These are phyloP conservation scores for Coelinius sp. DNA, from an alignment of 2,888 invertebrate genomes.

Conservation along the genomic window DNA sequence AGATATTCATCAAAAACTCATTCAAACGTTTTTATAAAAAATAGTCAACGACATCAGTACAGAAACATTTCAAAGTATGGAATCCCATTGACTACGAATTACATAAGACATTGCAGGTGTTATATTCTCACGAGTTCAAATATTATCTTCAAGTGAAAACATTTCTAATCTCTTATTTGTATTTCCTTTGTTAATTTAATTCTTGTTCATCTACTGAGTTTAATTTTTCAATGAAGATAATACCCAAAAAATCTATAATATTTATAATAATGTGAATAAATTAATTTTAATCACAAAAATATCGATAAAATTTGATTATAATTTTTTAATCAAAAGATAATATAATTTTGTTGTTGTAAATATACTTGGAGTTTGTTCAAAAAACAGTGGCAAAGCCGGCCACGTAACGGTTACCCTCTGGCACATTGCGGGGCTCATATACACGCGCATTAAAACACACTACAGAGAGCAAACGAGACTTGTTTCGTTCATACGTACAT, in stretches of 20 bases:
- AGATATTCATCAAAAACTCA: no score
- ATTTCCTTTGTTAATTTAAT: neutral
- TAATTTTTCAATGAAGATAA: neutral
- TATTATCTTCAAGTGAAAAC: slow-evolving; percentile 5
- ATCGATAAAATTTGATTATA: no score
- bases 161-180: neutral
- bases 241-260: no score
- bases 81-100: neutral
- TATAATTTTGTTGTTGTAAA: slow-evolving; percentile 37
- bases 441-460: slow-evolving; percentile 29
- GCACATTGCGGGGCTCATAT: slow-evolving; percentile 15
- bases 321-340: slow-evolving; percentile 1
- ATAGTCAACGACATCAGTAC: slow-evolving; percentile 7
- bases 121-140: slow-evolving; percentile 13
- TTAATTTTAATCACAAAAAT: no score
- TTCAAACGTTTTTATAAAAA: neutral
- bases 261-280: no score
- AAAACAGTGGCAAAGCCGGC: slow-evolving; percentile 63
- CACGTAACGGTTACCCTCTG: slow-evolving; percentile 62
- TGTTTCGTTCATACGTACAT: slow-evolving; percentile 28
- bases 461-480: slow-evolving; percentile 24
- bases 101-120: slow-evolving; percentile 16
- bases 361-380: slow-evolving; percentile 31
- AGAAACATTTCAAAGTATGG: neutral
- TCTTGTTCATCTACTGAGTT: neutral